Evolutionary conservation across 2,888 invertebrate genomes (phyloP).

Genomic region (Synanthedon myopaeformis): DNA sequence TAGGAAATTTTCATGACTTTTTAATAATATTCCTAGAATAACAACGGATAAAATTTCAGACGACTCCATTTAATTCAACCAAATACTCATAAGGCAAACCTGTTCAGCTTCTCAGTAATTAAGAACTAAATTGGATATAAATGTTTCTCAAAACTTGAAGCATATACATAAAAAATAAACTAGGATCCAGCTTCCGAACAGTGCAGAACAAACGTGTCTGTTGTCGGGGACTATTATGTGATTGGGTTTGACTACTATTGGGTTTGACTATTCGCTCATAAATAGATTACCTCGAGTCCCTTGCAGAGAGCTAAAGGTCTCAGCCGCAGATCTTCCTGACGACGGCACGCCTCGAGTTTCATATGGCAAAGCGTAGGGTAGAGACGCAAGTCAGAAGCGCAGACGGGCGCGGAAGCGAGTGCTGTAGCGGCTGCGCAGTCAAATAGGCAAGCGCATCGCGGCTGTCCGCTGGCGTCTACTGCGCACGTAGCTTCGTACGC

Average conservation of each 20-base stretch:
- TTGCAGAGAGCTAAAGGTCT: constrained; percentile 84
- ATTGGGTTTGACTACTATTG: too few relatives aligned
- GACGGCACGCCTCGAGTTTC: constrained; percentile 86
- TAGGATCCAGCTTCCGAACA: too few relatives aligned
- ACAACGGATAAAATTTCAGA: too few relatives aligned
- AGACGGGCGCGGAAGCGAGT: constrained; percentile 75
- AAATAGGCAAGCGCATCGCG: constrained; percentile 81
- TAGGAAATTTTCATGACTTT: neutral
- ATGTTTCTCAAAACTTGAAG: too few relatives aligned
- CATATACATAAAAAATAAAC: too few relatives aligned
- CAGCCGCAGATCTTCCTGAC: constrained; percentile 81
- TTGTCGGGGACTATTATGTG: too few relatives aligned
- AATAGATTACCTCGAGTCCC: constrained; percentile 75
- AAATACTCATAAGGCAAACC: too few relatives aligned
- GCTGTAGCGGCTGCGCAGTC: constrained; percentile 73
- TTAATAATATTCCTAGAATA: neutral
- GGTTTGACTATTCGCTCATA: too few relatives aligned
- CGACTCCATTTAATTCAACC: too few relatives aligned
- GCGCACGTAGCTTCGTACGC: constrained; percentile 89
- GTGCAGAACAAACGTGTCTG: too few relatives aligned
- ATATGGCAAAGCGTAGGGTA: constrained; percentile 87
- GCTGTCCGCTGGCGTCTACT: constrained; percentile 74
- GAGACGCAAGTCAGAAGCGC: constrained; percentile 83
- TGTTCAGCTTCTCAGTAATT: too few relatives aligned
- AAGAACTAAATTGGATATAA: too few relatives aligned